Conservation (phyloP, 2,797 vertebrate species). For the Diglossa cyanea region DNA sequence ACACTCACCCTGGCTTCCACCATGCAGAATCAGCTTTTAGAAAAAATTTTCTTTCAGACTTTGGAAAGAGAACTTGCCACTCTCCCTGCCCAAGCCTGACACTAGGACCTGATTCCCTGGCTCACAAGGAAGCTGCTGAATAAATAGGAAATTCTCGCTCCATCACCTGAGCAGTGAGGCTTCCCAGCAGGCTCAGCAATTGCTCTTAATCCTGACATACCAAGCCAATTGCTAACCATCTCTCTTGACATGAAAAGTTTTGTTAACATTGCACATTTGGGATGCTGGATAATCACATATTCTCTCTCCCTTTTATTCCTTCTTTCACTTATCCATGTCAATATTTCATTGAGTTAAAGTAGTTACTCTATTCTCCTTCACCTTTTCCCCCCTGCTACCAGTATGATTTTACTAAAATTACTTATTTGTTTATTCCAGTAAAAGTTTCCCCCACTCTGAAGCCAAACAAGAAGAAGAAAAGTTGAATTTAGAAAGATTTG, state of each 20-base stretch:
- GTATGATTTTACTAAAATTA: neutral
- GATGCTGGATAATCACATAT: neutral
- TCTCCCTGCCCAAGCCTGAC: neutral
- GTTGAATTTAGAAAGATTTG: slow-evolving; percentile 54
- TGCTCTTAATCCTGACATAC: neutral
- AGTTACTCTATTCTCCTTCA: neutral
- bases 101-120: neutral
- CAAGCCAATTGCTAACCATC: neutral
- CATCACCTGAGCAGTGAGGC: slow-evolving; percentile 33
- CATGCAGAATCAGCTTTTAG: neutral
- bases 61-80: neutral
- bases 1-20: neutral
- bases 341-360: slow-evolving; percentile 29
- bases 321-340: neutral
- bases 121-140: neutral
- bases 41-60: neutral
- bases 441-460: neutral
- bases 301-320: neutral
- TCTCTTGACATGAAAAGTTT: neutral
- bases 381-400: neutral
- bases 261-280: slow-evolving; percentile 3
- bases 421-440: slow-evolving; percentile 50
- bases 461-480: neutral
- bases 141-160: neutral
- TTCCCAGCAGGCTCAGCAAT: slow-evolving; percentile 3